These are phyloP conservation scores for Ranitomeya variabilis DNA, from an alignment of 2,113 vertebrate species.

Conservation along the genomic window DNA sequence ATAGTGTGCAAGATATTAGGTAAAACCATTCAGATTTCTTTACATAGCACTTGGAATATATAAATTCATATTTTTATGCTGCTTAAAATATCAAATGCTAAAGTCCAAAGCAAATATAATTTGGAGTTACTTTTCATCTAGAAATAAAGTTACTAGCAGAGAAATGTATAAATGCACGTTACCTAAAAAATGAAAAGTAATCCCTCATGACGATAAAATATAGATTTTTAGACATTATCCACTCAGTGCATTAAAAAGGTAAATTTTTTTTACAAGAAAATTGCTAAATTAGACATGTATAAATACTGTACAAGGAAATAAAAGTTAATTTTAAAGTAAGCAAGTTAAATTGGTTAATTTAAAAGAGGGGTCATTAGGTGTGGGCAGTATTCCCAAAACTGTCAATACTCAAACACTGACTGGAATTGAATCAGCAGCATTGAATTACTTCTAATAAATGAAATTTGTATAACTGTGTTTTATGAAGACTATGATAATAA, in stretches of 20 bases:
- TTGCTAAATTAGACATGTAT: conserved; percentile 23
- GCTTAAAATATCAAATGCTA: background rate
- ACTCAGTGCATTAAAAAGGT: background rate
- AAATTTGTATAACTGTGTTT: background rate
- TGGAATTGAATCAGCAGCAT: background rate
- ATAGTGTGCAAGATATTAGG: background rate
- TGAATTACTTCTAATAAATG: background rate
- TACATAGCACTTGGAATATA: background rate
- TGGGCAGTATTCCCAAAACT: conserved; percentile 24
- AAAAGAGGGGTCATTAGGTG: background rate
- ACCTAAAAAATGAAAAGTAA: background rate
- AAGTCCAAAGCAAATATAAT: background rate
- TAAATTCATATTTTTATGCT: background rate
- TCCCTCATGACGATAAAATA: background rate
- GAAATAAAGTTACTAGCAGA: background rate
- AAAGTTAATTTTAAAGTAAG: conserved; percentile 15
- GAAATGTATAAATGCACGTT: background rate
- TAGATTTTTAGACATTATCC: background rate
- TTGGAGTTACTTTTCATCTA: background rate
- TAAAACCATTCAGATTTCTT: background rate
- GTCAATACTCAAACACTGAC: background rate
- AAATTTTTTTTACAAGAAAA: background rate
- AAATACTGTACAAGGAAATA: background rate
- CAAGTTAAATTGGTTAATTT: background rate
- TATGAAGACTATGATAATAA: background rate